Percentiles rank a stretch among this genome's conserved stretches.
Conservation (phyloP, 1,140 invertebrate genomes). For the Sycophaga agraensis region DNA sequence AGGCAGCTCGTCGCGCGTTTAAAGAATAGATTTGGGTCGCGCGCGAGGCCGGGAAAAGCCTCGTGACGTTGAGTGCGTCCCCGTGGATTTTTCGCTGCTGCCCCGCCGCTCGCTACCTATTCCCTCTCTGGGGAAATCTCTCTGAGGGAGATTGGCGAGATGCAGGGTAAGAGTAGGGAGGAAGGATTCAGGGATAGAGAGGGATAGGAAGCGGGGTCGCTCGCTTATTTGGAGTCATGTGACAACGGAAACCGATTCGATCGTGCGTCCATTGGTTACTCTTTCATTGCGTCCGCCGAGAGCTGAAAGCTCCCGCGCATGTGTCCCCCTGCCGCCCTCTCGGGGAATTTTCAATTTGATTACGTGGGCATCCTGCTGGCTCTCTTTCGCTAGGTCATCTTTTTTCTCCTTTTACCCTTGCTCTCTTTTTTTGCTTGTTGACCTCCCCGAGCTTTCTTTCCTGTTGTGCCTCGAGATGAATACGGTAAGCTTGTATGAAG, state of each 20-base stretch:
- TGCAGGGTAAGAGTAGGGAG: neutral
- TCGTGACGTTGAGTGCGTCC: constrained; percentile 20
- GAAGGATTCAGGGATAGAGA: neutral
- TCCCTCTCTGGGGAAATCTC: constrained; percentile 49
- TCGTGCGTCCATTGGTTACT: constrained; percentile 49
- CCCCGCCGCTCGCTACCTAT: neutral
- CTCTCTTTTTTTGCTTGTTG: no score
- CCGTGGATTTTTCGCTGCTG: constrained; percentile 11
- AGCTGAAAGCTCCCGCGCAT: neutral
- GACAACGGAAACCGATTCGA: constrained; percentile 50
- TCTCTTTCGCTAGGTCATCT: neutral
- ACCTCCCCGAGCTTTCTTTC: no score
- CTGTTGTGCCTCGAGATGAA: no score
- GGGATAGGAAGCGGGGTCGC: constrained; percentile 26
- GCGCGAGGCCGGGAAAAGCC: neutral
- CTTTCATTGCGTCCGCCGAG: constrained; percentile 42
- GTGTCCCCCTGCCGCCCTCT: constrained; percentile 32
- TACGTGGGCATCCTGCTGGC: constrained; percentile 32
- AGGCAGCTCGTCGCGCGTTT: neutral
- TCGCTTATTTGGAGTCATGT: constrained; percentile 53
- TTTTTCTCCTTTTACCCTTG: no score
- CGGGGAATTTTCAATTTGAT: constrained; percentile 54
- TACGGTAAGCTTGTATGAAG: no score
- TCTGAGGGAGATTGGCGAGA: neutral
- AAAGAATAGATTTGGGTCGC: constrained; percentile 28